Conservation (phyloP, 2,113 vertebrate species). For the cat (Felis catus) region DNA sequence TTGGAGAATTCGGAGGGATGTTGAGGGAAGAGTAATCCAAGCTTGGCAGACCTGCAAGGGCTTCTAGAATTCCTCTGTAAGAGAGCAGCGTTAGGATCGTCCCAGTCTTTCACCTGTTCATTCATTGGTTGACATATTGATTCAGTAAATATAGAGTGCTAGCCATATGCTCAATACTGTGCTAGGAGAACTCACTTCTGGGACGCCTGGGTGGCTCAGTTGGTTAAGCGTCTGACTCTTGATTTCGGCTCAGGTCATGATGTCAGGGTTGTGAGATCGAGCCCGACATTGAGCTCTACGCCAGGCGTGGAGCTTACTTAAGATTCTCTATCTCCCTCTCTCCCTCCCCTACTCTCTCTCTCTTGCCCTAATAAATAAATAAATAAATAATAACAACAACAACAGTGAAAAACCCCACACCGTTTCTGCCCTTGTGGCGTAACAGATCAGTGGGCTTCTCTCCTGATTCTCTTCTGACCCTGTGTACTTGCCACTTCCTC, state of each 20-base stretch:
- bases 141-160: neutral
- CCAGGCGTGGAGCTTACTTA: too few relatives aligned
- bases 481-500: neutral
- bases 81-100: neutral
- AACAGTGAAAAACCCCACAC: neutral
- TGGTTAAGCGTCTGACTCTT: too few relatives aligned
- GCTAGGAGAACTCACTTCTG: too few relatives aligned
- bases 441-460: neutral
- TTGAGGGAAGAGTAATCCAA: neutral
- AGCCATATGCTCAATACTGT: neutral
- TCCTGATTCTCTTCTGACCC: neutral
- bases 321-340: too few relatives aligned
- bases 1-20: neutral
- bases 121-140: neutral
- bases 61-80: fast-evolving
- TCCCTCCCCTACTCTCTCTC: too few relatives aligned
- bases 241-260: too few relatives aligned
- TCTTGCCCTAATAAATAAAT: too few relatives aligned
- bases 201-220: too few relatives aligned
- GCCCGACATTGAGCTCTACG: too few relatives aligned
- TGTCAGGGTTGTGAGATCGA: too few relatives aligned
- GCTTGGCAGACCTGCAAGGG: fast-evolving
- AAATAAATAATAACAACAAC: neutral
- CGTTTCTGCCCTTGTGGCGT: fast-evolving
- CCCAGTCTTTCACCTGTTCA: neutral